phyloP scores from a whole-genome alignment of 2,888 invertebrate species.

The Drosophila kokeensis region DNA sequence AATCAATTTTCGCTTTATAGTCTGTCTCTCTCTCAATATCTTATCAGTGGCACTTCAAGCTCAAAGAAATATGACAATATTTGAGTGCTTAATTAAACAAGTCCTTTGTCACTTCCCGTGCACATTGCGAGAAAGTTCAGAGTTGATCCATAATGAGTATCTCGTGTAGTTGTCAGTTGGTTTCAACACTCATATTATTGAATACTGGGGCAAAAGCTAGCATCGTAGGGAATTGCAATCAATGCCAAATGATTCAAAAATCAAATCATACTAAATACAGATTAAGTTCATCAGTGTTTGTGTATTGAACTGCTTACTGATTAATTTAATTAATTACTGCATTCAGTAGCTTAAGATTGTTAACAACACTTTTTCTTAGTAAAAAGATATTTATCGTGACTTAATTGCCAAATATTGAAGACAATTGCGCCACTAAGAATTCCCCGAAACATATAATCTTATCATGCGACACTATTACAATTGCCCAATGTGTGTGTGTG shows the following conservation, averaged over 20 bases:
- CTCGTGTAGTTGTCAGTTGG: background rate
- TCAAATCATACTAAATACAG: background rate
- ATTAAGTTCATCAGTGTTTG: background rate
- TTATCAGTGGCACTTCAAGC: constrained; percentile 37
- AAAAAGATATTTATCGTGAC: background rate
- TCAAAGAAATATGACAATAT: background rate
- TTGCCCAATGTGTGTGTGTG: background rate
- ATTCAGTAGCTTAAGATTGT: constrained; percentile 1
- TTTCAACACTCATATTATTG: background rate
- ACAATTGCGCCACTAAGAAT: background rate
- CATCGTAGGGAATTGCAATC: background rate
- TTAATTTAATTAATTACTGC: background rate
- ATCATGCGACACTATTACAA: background rate
- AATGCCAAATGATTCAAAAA: background rate
- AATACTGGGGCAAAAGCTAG: background rate
- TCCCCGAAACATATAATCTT: constrained; percentile 16
- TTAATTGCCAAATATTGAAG: background rate
- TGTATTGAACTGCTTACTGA: constrained; percentile 1
- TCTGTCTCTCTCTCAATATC: constrained; percentile 21
- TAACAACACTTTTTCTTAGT: constrained; percentile 1
- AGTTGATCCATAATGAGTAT: background rate
- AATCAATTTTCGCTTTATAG: constrained; percentile 16
- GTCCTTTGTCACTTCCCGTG: background rate
- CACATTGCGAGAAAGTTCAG: background rate
- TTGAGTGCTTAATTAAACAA: constrained; percentile 16